Percentiles rank a stretch among this genome's conserved stretches.
Conservation (phyloP, 1,140 invertebrate species). For the Drosophila eugracilis region DNA sequence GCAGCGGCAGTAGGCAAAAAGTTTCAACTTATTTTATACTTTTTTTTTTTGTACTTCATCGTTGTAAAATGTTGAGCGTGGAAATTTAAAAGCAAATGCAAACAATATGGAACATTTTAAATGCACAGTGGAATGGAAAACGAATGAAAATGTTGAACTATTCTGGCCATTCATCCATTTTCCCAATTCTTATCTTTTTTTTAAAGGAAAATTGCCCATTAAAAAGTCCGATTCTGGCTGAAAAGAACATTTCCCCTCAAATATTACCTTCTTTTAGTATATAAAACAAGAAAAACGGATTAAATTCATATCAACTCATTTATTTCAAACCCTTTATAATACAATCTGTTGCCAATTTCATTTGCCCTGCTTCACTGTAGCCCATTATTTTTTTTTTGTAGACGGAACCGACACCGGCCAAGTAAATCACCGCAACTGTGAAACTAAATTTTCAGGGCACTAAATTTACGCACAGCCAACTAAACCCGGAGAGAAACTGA, state of each 20-base stretch:
- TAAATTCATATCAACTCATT: no score
- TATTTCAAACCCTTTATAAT: no score
- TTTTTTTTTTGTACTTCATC: conserved; percentile 37
- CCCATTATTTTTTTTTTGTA: no score
- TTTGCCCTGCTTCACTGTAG: conserved; percentile 18
- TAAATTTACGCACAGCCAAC: conserved; percentile 66
- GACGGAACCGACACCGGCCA: conserved; percentile 41
- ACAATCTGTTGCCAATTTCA: neutral
- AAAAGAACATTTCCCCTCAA: neutral
- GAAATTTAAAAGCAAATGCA: conserved; percentile 76
- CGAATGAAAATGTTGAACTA: neutral
- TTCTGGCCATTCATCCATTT: neutral
- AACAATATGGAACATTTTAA: conserved; percentile 73
- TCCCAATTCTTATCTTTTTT: neutral
- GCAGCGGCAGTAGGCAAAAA: conserved; percentile 60
- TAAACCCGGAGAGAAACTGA: conserved; percentile 39
- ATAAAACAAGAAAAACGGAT: no score
- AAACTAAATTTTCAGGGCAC: conserved; percentile 78
- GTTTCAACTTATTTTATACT: conserved; percentile 32
- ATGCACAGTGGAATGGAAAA: conserved; percentile 52
- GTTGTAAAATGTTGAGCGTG: conserved; percentile 50
- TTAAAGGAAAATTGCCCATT: neutral
- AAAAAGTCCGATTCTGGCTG: neutral
- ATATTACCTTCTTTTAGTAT: conserved; percentile 3
- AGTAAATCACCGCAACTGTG: conserved; percentile 79